Percentiles rank a stretch among this genome's conserved stretches.
Conservation (phyloP, 2,113 vertebrate species). For the Propithecus coquereli region DNA sequence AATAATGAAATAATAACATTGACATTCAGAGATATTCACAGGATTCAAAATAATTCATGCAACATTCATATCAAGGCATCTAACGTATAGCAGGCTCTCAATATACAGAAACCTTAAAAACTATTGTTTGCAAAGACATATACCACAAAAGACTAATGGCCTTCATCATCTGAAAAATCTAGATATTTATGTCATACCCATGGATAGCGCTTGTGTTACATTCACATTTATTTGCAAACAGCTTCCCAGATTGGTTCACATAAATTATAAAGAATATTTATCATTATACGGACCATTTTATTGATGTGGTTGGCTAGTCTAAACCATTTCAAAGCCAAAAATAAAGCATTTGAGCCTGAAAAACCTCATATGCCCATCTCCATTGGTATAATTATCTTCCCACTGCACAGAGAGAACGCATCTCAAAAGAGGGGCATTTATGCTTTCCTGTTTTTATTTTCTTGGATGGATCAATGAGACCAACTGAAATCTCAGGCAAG, state of each 20-base stretch:
- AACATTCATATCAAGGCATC: neutral
- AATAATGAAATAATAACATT: constrained; percentile 14
- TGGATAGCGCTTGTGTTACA: neutral
- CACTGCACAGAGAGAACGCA: neutral
- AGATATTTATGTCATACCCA: neutral
- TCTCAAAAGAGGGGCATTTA: neutral
- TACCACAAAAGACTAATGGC: neutral
- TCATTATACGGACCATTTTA: constrained; percentile 1
- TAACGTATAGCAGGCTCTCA: neutral
- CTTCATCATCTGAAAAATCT: neutral
- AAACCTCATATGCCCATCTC: neutral
- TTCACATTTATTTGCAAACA: neutral
- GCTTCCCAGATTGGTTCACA: neutral
- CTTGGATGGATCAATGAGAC: neutral
- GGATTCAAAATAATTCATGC: neutral
- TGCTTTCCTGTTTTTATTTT: neutral
- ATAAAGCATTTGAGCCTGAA: neutral
- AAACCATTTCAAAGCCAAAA: constrained; percentile 12
- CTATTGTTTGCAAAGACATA: neutral
- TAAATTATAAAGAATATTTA: neutral
- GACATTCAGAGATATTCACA: neutral
- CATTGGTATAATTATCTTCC: neutral
- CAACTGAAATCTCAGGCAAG: constrained; percentile 28
- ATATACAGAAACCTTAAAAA: neutral
- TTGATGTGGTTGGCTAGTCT: neutral